A percentile compares a stretch with the other conserved stretches of the same genome.
phyloP scores from a whole-genome alignment of 1,140 invertebrate species.

The Gonioctena quinquepunctata region DNA sequence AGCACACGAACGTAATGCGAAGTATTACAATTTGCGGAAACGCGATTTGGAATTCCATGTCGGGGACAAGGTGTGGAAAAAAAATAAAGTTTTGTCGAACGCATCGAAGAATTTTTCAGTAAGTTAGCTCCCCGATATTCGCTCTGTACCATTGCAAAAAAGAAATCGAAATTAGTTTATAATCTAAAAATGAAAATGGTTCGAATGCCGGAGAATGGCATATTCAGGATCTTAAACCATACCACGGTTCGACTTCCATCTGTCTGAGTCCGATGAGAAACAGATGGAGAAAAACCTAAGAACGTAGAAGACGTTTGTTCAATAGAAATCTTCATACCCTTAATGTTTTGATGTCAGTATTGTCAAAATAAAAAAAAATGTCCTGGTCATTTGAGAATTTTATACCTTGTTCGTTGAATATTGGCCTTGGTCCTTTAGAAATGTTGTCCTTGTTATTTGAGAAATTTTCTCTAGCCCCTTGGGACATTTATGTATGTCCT shows the following conservation, averaged over 20 bases:
- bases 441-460: too few species aligned
- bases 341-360: too few species aligned
- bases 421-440: too few species aligned
- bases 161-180: background rate
- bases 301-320: too few species aligned
- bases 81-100: constrained; percentile 29
- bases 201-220: constrained; percentile 4
- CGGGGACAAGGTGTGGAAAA: constrained; percentile 28
- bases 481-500: too few species aligned
- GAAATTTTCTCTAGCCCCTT: too few species aligned
- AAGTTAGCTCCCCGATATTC: constrained; percentile 33
- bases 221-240: constrained; percentile 6
- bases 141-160: constrained; percentile 14
- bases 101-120: constrained; percentile 17
- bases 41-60: constrained; percentile 21
- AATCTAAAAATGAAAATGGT: background rate
- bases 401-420: too few species aligned
- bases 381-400: too few species aligned
- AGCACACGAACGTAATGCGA: constrained; percentile 19
- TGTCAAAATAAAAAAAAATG: too few species aligned
- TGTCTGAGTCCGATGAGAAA: too few species aligned
- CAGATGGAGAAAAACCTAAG: too few species aligned
- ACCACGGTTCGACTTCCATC: constrained; percentile 2
- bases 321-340: too few species aligned
- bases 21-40: constrained; percentile 26